Evolutionary conservation across 2,888 invertebrate species (phyloP).

Genomic region (Pseudococcus longispinus): DNA sequence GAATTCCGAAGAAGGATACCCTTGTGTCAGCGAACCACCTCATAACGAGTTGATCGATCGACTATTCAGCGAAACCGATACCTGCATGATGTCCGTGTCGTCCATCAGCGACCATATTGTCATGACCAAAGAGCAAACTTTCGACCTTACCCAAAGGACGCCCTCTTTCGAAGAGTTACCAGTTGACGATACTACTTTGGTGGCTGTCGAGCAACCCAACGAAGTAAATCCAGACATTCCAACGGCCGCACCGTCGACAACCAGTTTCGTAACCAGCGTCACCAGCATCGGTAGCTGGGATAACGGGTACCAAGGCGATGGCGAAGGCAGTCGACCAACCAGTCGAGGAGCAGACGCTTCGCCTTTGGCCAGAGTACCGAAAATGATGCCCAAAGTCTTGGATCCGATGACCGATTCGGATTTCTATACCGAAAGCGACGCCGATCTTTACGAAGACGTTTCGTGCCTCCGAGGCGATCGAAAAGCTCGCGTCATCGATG

Average conservation of each 20-base stretch:
- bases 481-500: conserved; percentile 85
- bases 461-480: conserved; percentile 72
- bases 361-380: conserved; percentile 63
- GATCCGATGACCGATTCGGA: conserved; percentile 90
- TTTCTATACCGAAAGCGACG: conserved; percentile 89
- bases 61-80: conserved; percentile 45
- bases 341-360: conserved; percentile 72
- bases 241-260: conserved; percentile 62
- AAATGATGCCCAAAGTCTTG: conserved; percentile 58
- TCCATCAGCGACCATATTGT: conserved; percentile 48
- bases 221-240: conserved; percentile 53
- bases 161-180: conserved; percentile 87
- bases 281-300: conserved; percentile 92
- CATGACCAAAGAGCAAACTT: not conserved
- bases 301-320: conserved; percentile 92
- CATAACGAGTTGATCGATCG: conserved; percentile 16
- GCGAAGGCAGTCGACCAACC: conserved; percentile 86
- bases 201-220: conserved; percentile 50
- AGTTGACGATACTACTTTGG: conserved; percentile 66
- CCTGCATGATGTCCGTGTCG: conserved; percentile 51
- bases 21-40: not conserved
- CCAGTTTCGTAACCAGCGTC: conserved; percentile 83
- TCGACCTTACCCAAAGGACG: conserved; percentile 63
- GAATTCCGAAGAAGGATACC: not conserved
- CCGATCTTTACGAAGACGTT: conserved; percentile 79